Conservation (phyloP, 2,797 vertebrate genomes). For the Lithobates pipiens region DNA sequence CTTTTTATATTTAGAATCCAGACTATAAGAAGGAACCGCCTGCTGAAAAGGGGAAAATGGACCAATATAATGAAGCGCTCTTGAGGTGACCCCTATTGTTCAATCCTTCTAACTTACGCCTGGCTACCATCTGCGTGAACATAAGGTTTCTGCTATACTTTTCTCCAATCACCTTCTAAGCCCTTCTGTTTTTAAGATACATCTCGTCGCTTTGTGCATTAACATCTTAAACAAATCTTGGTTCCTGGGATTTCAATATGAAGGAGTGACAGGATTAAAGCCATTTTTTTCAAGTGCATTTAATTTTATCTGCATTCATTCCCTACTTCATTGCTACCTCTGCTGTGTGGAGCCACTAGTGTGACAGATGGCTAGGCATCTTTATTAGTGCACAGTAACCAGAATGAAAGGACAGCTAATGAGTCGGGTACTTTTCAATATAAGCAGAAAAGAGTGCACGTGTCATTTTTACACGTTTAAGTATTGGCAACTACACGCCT, state of each 20-base stretch:
- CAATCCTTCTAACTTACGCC: constrained; percentile 29
- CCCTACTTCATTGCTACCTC: constrained; percentile 43
- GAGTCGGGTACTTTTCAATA: constrained; percentile 40
- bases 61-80: constrained; percentile 33
- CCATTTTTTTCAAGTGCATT: constrained; percentile 50
- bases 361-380: constrained; percentile 59
- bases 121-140: constrained; percentile 52
- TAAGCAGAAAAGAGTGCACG: constrained; percentile 30
- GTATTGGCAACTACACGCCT: constrained; percentile 24
- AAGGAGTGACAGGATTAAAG: constrained; percentile 23
- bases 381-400: constrained; percentile 46
- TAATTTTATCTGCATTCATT: constrained; percentile 42
- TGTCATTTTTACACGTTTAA: constrained; percentile 17
- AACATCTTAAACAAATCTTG: constrained; percentile 55
- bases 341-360: constrained; percentile 42
- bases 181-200: constrained; percentile 33
- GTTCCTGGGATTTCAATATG: constrained; percentile 21
- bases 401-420: constrained; percentile 59
- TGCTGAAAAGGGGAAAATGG: constrained; percentile 43
- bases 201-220: constrained; percentile 36
- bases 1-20: constrained; percentile 38
- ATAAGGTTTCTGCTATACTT: constrained; percentile 47
- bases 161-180: constrained; percentile 35
- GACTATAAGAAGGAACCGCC: constrained; percentile 34
- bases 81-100: constrained; percentile 49